Conservation (phyloP, 2,888 invertebrate genomes). For the Macaria notata region DNA sequence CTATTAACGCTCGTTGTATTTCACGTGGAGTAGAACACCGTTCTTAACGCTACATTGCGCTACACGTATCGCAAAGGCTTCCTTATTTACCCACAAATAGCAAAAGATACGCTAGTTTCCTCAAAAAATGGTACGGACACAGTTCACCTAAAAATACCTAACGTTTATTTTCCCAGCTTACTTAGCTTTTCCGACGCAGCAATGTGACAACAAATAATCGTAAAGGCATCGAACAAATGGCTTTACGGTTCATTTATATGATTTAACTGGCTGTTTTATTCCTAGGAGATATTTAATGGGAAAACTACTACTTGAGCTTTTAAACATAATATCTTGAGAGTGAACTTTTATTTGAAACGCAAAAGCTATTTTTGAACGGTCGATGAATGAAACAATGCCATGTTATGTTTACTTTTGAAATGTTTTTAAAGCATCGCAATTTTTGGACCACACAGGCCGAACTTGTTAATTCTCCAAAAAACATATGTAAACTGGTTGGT, state of each 20-base stretch:
- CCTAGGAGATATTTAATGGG: too few relatives aligned
- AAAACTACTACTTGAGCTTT: too few relatives aligned
- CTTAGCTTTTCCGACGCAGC: constrained; percentile 29
- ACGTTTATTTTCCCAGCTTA: constrained; percentile 25
- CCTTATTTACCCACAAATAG: constrained; percentile 20
- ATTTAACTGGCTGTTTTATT: constrained; percentile 36
- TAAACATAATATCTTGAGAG: too few relatives aligned
- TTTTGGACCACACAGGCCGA: constrained; percentile 28
- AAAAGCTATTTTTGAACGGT: background rate
- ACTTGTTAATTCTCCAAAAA: constrained; percentile 8
- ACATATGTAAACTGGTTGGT: constrained; percentile 12
- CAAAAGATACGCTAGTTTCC: constrained; percentile 11
- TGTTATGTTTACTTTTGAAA: constrained; percentile 22
- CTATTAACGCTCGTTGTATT: constrained; percentile 36
- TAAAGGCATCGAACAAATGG: constrained; percentile 55
- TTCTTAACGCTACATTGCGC: constrained; percentile 31
- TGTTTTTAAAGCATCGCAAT: constrained; percentile 26
- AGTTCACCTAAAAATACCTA: constrained; percentile 31
- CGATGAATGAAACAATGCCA: constrained; percentile 10
- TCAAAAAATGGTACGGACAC: constrained; percentile 22
- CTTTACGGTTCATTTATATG: constrained; percentile 59
- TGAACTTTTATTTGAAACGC: too few relatives aligned
- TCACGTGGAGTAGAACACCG: constrained; percentile 30
- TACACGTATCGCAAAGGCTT: constrained; percentile 19
- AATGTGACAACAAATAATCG: constrained; percentile 50